phyloP scores from a whole-genome alignment of 2,113 vertebrate species.

The Hippopotamus amphibius region DNA sequence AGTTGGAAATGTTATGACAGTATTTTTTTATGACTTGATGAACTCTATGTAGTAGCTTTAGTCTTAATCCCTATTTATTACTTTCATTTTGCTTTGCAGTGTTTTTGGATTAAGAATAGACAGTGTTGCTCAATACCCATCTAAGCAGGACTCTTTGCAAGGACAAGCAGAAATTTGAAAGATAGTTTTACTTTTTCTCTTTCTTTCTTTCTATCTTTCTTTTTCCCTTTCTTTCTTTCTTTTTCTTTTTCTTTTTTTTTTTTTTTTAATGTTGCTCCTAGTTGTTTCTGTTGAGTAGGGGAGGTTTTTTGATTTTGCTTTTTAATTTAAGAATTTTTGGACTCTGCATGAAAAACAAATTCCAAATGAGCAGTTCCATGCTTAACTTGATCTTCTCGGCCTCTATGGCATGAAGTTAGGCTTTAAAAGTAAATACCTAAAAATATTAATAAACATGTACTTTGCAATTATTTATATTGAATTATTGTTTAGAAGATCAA shows the following conservation, averaged over 20 bases:
- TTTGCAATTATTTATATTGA: neutral
- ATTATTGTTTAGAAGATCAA: constrained; percentile 17
- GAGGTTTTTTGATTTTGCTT: neutral
- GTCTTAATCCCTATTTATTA: constrained; percentile 29
- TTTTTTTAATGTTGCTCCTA: neutral
- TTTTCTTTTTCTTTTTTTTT: neutral
- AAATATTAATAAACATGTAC: neutral
- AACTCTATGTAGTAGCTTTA: neutral
- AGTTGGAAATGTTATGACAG: neutral
- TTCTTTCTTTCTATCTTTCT: neutral
- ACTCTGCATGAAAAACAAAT: constrained; percentile 20
- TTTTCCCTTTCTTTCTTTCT: too few species aligned
- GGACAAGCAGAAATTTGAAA: neutral
- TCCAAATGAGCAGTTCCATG: neutral
- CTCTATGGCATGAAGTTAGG: neutral
- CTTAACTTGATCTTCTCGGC: neutral
- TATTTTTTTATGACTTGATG: neutral
- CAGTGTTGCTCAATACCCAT: neutral
- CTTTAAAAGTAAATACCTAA: constrained; percentile 24
- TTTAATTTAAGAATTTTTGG: neutral
- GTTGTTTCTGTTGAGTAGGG: neutral
- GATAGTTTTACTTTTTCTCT: neutral
- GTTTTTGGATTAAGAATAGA: constrained; percentile 30
- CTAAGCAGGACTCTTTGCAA: neutral
- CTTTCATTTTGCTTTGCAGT: constrained; percentile 13